These are phyloP conservation scores for Taphrorychus bicolor DNA, from an alignment of 2,888 invertebrate species.

Conservation along the genomic window DNA sequence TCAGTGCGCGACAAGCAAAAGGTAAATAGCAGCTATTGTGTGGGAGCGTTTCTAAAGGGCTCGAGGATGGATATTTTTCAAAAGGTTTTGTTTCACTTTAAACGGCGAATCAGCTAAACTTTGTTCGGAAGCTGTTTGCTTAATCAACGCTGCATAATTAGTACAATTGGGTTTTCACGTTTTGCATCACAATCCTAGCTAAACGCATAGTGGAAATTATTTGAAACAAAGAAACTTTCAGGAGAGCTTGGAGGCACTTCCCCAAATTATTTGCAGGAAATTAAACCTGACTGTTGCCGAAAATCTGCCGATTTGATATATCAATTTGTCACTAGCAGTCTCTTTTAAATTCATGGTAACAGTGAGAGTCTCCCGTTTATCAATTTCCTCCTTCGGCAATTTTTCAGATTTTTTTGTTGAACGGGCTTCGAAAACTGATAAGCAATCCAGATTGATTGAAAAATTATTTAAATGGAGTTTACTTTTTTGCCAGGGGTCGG, in stretches of 20 bases:
- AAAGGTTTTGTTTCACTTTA: conserved; percentile 12
- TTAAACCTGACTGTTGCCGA: conserved; percentile 31
- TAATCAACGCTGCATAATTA: conserved; percentile 5
- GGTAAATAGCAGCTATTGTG: conserved; percentile 27
- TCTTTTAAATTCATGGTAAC: conserved; percentile 39
- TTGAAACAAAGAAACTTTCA: conserved; percentile 2
- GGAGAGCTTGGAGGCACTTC: not conserved
- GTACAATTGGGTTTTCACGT: not conserved
- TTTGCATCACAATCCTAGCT: not conserved
- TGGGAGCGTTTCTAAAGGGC: conserved; percentile 19
- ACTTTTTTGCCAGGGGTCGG: conserved; percentile 26
- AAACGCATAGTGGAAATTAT: not conserved
- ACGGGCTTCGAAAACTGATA: conserved; percentile 39
- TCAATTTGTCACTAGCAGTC: conserved; percentile 39
- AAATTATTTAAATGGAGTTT: conserved; percentile 40
- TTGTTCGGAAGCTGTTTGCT: not conserved
- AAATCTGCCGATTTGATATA: conserved; percentile 33
- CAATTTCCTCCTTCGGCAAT: conserved; percentile 39
- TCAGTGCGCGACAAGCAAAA: conserved; percentile 18
- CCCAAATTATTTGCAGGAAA: conserved; percentile 28
- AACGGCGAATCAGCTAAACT: conserved; percentile 8
- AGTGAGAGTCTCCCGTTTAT: conserved; percentile 38
- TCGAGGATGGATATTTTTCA: conserved; percentile 19
- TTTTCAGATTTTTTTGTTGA: conserved; percentile 39
- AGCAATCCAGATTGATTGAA: conserved; percentile 40